phyloP scores from a whole-genome alignment of 2,888 invertebrate genomes.

The Limnephilus rhombicus region DNA sequence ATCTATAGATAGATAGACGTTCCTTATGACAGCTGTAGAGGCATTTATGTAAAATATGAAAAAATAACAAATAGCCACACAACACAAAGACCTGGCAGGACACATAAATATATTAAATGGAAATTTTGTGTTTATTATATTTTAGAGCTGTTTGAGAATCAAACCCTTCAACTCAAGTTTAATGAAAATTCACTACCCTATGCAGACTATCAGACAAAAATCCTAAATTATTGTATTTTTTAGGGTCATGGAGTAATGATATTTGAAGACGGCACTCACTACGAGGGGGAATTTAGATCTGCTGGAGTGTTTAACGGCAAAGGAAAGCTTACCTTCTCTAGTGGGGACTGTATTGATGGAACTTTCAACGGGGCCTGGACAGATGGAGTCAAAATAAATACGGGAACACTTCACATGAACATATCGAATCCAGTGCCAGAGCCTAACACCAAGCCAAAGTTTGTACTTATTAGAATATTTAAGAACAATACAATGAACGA shows the following conservation, averaged over 20 bases:
- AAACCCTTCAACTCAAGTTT: no score
- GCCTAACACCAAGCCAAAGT: conserved; percentile 79
- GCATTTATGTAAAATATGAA: neutral
- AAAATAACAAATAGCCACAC: neutral
- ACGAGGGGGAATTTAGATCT: conserved; percentile 91
- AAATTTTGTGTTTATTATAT: neutral
- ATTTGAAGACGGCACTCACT: conserved; percentile 92
- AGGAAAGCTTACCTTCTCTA: conserved; percentile 88
- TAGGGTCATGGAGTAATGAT: conserved; percentile 93
- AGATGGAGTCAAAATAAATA: conserved; percentile 86
- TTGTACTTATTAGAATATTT: conserved; percentile 67
- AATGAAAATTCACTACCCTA: neutral
- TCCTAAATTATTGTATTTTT: conserved; percentile 60
- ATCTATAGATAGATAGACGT: no score
- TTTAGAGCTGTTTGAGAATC: neutral
- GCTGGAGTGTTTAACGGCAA: conserved; percentile 89
- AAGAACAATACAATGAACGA: neutral
- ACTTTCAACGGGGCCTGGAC: conserved; percentile 86
- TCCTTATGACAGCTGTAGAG: no score
- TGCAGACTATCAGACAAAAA: no score
- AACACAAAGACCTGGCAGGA: neutral
- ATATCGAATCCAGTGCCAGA: conserved; percentile 79
- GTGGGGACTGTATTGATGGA: conserved; percentile 87
- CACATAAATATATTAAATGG: neutral
- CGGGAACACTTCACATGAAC: conserved; percentile 84